Base-by-base conservation (phyloP, 2,113 vertebrate species). In the Alosa alosa region DNA sequence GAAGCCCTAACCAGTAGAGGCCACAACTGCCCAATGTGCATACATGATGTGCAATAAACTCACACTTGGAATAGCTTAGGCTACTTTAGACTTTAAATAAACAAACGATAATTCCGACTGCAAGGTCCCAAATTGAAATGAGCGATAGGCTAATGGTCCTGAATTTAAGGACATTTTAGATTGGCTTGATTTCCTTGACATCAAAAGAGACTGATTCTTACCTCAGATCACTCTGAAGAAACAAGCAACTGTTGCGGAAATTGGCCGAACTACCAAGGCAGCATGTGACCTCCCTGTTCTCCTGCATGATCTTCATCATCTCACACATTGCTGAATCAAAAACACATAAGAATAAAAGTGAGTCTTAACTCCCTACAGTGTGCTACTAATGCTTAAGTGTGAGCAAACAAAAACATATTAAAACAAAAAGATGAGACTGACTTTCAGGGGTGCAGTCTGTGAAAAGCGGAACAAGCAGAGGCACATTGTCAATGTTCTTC, bases 241-340 rank as follows among this genome's bases (percentile, higher is more conserved):
- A 99, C 60, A 99, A 96, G 83, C 97, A 96, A 82, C 96, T 98
- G 91, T 99, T 99, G 4, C 97, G 92, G 87, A 99, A 96, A 91
- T 99, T 99, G 87, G 97, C 97, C 0, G 98, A 96, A 89, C 98
- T 99, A 55, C 98, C 98, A 91, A 99, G 92, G 89, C 98, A 99
- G 93, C 98, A 99, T 0, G 98, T 98, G 25, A 99, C 97, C 92
- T 99, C 98, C 88, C 97, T 96, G 0, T 98, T 97, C 88, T 99
- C 98, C 93, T 99, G 98, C 98, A 99, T 99, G 92, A 99, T 99
- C 95, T 98, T 97, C 88, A 99, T 99, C 98, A 99, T 99, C 93
- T 99, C 98, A 88, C 97, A 98, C 98, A 99, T 99, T 90, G 98
- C 98, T 99, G 93, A 3, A 81, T 82, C 20, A 82, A 31, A 87